phyloP scores from a whole-genome alignment of 2,113 vertebrate genomes.

The Dolichallabes microphthalmus region DNA sequence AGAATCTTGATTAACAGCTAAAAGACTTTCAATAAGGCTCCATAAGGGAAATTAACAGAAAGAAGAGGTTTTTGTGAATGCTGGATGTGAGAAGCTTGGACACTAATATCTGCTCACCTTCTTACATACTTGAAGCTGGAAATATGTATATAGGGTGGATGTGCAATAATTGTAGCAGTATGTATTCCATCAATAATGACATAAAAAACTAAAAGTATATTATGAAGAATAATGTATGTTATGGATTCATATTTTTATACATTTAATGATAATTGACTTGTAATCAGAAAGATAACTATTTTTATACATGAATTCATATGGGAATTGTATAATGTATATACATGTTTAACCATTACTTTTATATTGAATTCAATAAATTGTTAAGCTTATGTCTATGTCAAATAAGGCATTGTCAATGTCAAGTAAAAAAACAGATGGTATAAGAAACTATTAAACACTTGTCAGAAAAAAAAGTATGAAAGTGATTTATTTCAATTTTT shows the following conservation, averaged over 20 bases:
- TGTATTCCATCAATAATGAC: slow-evolving; percentile 55
- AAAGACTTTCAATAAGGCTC: slow-evolving; percentile 5
- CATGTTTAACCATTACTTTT: slow-evolving; percentile 40
- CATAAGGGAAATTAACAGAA: background rate
- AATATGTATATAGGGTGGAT: slow-evolving; percentile 70
- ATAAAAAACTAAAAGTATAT: slow-evolving; percentile 64
- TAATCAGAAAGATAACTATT: slow-evolving; percentile 78
- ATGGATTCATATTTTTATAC: slow-evolving; percentile 69
- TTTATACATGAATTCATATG: slow-evolving; percentile 81
- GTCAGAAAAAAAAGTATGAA: slow-evolving; percentile 24
- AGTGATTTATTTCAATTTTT: background rate
- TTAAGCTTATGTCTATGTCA: slow-evolving; percentile 14
- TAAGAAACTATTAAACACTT: slow-evolving; percentile 45
- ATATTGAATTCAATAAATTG: slow-evolving; percentile 10
- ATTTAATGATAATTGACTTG: slow-evolving; percentile 59
- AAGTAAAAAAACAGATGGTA: slow-evolving; percentile 24
- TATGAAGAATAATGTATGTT: slow-evolving; percentile 71
- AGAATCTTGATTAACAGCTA: slow-evolving; percentile 24
- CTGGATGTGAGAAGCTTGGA: slow-evolving; percentile 12
- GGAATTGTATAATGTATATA: slow-evolving; percentile 74
- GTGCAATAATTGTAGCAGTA: slow-evolving; percentile 73
- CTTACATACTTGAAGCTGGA: slow-evolving; percentile 81
- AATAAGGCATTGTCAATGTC: slow-evolving; percentile 12
- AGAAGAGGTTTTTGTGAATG: background rate
- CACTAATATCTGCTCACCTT: slow-evolving; percentile 43